Base-by-base conservation (phyloP, 1,140 invertebrate genomes). In the Cotesia typhae region DNA sequence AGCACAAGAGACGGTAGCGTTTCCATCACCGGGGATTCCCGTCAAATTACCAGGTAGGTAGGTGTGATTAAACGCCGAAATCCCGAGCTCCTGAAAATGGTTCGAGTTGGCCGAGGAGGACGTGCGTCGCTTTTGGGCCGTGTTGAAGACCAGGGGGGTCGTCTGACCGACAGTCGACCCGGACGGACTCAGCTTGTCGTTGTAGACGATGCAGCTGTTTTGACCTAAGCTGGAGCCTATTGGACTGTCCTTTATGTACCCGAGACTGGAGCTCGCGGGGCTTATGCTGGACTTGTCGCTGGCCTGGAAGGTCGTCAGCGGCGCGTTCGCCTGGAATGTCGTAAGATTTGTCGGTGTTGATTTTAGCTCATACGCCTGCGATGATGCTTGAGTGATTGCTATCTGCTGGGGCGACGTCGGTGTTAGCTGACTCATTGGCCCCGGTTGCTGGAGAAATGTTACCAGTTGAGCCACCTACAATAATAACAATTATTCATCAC, bases 391-490 rank as follows among this genome's bases (percentile, higher is more conserved):
- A 3, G 76, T 64, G 63, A 84, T 76, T 38, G 76, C 68, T 47
- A 78, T 75, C 57, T 81, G 79, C 20, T 81, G 71, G 28, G 64
- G 28, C 63, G 73, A 53, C 47, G 38, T 74, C 20, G 74, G 51
- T 9, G 63, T 75, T 72, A 75, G 67, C 67, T 76, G 81, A 66
- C 76, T 71, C 28, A 75, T 75, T 55, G 57, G 75, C 63, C 80
- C 73, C 61, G 91, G 89, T 47, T 89, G 87, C 72, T 92, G 90
- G 0, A 92, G 83, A 75, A 92, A 92, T 77, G 90, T 90, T 20
- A 92, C 90, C 70, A 92, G 82, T 76, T 92, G 91, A 36, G 88
- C 89, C 74, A 92, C 90, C 85, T 89, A 87, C 1, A 76, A 78
- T 5, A 67, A 74, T 47, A 76, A 14, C 20, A 63, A 51, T 35